Percentiles rank a stretch among this genome's conserved stretches.
Conservation (phyloP, 2,888 invertebrate species). For the Dendrolimus pini region DNA sequence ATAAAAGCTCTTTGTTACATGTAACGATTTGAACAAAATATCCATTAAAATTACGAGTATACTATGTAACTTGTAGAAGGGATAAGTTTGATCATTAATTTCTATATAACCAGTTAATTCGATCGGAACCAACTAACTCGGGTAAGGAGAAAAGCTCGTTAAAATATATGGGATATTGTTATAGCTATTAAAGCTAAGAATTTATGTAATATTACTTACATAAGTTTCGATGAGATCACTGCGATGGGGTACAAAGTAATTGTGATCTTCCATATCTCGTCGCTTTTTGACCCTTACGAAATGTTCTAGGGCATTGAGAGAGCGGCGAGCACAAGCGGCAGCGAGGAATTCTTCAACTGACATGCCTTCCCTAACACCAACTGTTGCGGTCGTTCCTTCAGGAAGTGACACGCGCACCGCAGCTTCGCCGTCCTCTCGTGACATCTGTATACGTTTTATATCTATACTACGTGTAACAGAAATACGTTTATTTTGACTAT, state of each 20-base stretch:
- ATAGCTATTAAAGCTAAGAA: not conserved
- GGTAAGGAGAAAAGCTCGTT: not conserved
- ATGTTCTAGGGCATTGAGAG: conserved; percentile 95
- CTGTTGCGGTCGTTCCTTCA: conserved; percentile 88
- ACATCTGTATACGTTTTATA: conserved; percentile 77
- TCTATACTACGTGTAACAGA: not conserved
- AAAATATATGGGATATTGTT: not conserved
- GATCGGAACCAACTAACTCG: not conserved
- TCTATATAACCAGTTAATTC: not conserved
- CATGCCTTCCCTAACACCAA: conserved; percentile 93
- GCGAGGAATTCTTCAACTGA: conserved; percentile 97
- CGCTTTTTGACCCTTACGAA: conserved; percentile 96
- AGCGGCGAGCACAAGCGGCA: conserved; percentile 93
- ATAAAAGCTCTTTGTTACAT: no score
- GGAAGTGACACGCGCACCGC: conserved; percentile 93
- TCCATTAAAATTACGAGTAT: no score
- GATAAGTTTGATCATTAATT: no score
- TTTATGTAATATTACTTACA: conserved; percentile 78
- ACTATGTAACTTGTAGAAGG: no score
- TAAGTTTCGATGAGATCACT: conserved; percentile 96
- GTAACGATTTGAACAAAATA: no score
- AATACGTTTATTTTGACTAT: no score
- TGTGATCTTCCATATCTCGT: conserved; percentile 96
- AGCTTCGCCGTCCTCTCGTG: conserved; percentile 91
- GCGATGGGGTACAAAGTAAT: conserved; percentile 96